phyloP scores from a whole-genome alignment of 2,888 invertebrate species.

The Clitarchus hookeri region DNA sequence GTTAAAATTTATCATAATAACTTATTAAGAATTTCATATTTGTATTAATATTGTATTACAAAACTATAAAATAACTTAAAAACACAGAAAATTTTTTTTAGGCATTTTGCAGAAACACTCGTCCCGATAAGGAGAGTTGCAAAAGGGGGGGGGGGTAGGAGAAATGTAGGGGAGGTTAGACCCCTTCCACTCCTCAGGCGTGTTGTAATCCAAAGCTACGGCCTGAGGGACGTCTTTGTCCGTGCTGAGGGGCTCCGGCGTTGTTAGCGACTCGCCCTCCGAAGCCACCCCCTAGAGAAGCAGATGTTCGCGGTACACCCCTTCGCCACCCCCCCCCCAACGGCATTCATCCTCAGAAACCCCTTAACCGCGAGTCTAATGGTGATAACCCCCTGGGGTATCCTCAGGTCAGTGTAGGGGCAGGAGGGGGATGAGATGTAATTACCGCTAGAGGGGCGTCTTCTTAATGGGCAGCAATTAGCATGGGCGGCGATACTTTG shows the following conservation, averaged over 20 bases:
- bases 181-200: not conserved
- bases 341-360: not conserved
- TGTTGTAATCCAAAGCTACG: not conserved
- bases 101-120: too few species aligned
- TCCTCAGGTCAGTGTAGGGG: too few species aligned
- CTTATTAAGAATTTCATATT: too few species aligned
- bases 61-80: too few species aligned
- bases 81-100: too few species aligned
- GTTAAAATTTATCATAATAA: too few species aligned
- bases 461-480: conserved; percentile 6
- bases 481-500: not conserved
- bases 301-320: not conserved
- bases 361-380: not conserved
- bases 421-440: not conserved
- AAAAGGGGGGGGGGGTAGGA: too few species aligned
- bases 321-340: not conserved
- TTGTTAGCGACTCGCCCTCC: not conserved
- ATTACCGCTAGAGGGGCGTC: not conserved
- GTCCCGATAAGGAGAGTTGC: too few species aligned
- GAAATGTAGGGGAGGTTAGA: too few species aligned
- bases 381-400: not conserved
- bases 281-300: not conserved
- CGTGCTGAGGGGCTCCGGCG: not conserved
- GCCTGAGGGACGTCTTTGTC: not conserved
- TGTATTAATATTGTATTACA: too few species aligned